These are phyloP conservation scores for Stegodyphus mimosarum DNA, from an alignment of 1,140 invertebrate species.

Conservation along the genomic window DNA sequence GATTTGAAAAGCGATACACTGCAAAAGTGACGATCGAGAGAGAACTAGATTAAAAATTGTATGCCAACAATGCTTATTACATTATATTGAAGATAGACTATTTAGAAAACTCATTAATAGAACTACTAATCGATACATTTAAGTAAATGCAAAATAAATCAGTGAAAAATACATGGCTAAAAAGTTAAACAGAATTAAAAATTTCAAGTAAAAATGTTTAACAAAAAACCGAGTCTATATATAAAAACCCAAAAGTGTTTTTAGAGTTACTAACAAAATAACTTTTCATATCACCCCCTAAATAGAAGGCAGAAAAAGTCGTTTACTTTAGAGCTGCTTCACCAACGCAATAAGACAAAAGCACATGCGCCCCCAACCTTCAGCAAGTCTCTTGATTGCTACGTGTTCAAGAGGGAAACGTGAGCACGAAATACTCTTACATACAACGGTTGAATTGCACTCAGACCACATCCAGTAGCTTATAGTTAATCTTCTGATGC, in stretches of 20 bases:
- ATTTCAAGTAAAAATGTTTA: too few relatives aligned
- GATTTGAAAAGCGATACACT: too few relatives aligned
- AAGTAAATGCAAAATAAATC: too few relatives aligned
- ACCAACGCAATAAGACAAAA: constrained; percentile 46
- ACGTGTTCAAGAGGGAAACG: constrained; percentile 50
- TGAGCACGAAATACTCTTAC: not conserved
- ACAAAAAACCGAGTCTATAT: too few relatives aligned
- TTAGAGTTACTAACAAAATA: not conserved
- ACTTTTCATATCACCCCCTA: not conserved
- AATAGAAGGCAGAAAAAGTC: not conserved
- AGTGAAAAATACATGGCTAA: too few relatives aligned
- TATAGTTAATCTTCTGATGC: constrained; percentile 44
- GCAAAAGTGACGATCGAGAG: too few relatives aligned
- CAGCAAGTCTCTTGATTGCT: constrained; percentile 36
- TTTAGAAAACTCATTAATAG: too few relatives aligned
- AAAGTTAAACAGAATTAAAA: too few relatives aligned
- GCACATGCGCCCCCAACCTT: constrained; percentile 12
- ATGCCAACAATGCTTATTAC: too few relatives aligned
- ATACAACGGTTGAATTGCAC: constrained; percentile 4
- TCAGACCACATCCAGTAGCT: not conserved
- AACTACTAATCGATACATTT: too few relatives aligned
- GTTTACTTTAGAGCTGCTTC: constrained; percentile 6
- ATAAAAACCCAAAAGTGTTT: not conserved
- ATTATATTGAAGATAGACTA: too few relatives aligned
- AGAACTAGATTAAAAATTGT: too few relatives aligned